Conservation (phyloP, 2,113 vertebrate species). For the Bubalus kerabau region DNA sequence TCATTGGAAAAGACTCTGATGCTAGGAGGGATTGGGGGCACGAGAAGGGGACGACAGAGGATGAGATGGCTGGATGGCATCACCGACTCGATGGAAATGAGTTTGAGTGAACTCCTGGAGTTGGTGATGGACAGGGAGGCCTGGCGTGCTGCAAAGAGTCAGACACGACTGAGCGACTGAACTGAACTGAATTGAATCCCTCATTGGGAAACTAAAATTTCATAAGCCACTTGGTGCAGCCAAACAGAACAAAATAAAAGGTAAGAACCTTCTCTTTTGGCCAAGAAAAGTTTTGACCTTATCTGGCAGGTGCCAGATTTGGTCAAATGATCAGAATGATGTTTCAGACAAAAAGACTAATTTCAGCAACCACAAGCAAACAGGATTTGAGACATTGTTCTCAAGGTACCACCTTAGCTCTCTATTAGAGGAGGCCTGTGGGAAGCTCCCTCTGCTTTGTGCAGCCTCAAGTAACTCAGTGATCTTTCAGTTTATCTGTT, state of each 20-base stretch:
- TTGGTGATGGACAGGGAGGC: no score
- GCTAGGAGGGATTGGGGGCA: no score
- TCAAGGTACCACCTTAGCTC: neutral
- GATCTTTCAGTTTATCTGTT: neutral
- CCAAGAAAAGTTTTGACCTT: neutral
- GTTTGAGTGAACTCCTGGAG: no score
- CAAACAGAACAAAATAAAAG: neutral
- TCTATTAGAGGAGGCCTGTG: neutral
- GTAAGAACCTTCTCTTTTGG: neutral
- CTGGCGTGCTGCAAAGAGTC: no score
- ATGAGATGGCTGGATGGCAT: no score
- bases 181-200: neutral
- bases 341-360: neutral
- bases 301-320: neutral
- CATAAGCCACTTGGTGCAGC: neutral
- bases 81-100: fast-evolving
- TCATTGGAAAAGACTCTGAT: no score
- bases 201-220: neutral
- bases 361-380: neutral
- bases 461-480: neutral
- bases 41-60: no score
- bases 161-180: no score
- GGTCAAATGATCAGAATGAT: neutral
- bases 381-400: neutral
- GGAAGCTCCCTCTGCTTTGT: neutral